Evolutionary conservation across 2,888 invertebrate species (phyloP).

Genomic region (Hoplodrina blanda): DNA sequence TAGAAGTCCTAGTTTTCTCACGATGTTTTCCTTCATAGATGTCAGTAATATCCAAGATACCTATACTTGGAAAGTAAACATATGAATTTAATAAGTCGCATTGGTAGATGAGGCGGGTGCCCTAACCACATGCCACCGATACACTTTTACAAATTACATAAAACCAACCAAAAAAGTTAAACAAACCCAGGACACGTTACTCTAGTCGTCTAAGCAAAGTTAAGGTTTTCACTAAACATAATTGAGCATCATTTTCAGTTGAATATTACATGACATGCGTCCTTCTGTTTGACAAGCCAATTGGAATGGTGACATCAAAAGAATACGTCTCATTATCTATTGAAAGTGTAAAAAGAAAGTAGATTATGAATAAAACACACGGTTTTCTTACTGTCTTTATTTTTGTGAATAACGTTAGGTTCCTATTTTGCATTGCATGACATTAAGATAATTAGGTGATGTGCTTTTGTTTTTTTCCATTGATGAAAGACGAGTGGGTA

Average conservation of each 20-base stretch:
- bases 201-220: conserved; percentile 14
- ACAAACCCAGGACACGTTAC: conserved; percentile 1
- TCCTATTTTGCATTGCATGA: conserved; percentile 11
- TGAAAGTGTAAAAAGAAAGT: conserved; percentile 34
- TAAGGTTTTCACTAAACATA: conserved; percentile 42
- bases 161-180: neutral
- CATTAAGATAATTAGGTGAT: conserved; percentile 8
- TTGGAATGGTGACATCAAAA: conserved; percentile 50
- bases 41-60: too few relatives aligned
- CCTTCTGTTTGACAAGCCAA: conserved; percentile 38
- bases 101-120: too few relatives aligned
- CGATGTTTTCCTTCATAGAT: too few relatives aligned
- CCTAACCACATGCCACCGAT: too few relatives aligned
- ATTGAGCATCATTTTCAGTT: conserved; percentile 41
- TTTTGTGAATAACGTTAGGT: conserved; percentile 21
- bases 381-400: conserved; percentile 43
- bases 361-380: conserved; percentile 55
- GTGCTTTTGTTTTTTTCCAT: neutral
- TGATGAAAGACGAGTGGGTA: neutral
- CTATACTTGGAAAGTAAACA: too few relatives aligned
- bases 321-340: conserved; percentile 38
- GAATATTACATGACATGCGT: conserved; percentile 52
- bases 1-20: too few relatives aligned
- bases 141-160: too few relatives aligned
- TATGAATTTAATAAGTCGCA: too few relatives aligned